These are phyloP conservation scores for Leptopterna dolabrata DNA, from an alignment of 2,888 invertebrate genomes.

Conservation along the genomic window DNA sequence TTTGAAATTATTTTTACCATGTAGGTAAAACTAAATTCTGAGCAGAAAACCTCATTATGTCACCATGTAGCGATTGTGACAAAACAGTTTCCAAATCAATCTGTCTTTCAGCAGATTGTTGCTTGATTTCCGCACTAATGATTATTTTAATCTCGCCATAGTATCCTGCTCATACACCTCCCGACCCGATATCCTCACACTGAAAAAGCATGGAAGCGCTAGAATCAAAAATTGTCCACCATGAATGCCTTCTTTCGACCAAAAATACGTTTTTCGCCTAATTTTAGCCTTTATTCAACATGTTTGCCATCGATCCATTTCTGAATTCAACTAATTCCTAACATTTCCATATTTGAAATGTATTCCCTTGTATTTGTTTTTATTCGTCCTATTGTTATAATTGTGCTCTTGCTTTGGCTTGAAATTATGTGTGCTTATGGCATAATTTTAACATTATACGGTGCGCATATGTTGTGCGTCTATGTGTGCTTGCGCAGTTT, in stretches of 20 bases:
- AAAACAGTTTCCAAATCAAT: not conserved
- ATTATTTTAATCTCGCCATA: not conserved
- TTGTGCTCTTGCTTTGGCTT: constrained; percentile 5
- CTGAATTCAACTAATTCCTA: constrained; percentile 29
- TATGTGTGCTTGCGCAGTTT: too few relatives aligned
- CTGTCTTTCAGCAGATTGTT: not conserved
- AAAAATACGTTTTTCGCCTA: not conserved
- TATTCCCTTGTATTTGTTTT: not conserved
- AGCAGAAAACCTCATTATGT: not conserved
- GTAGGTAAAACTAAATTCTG: too few relatives aligned
- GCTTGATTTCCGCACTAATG: not conserved
- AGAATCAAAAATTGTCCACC: not conserved
- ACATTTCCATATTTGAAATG: not conserved
- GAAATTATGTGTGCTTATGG: not conserved
- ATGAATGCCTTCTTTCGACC: not conserved
- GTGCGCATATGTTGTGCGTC: too few relatives aligned
- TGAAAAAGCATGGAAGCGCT: not conserved
- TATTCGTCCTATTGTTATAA: not conserved
- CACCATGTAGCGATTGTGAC: not conserved
- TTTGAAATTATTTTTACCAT: too few relatives aligned
- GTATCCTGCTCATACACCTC: not conserved
- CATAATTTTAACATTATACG: not conserved
- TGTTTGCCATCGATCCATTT: not conserved
- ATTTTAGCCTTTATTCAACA: constrained; percentile 3
- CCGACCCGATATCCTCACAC: not conserved